These are phyloP conservation scores for Melipona quadrifasciata DNA, from an alignment of 1,140 invertebrate species.

Conservation along the genomic window DNA sequence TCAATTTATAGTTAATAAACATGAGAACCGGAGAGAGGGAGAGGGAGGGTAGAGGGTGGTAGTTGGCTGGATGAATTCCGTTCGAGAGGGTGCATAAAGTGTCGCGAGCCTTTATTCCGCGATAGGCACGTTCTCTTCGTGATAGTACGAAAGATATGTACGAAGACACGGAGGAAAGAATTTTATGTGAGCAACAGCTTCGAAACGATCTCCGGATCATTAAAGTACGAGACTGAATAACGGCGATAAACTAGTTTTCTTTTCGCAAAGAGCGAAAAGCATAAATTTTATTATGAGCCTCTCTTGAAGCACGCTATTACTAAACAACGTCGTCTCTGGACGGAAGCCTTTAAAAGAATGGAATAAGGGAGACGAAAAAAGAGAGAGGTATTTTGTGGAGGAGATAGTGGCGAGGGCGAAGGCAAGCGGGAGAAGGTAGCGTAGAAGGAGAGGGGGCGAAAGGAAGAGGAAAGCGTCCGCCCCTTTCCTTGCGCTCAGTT, in stretches of 20 bases:
- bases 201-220: not conserved
- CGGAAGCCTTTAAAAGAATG: conserved; percentile 54
- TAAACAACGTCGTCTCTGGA: conserved; percentile 49
- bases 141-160: conserved; percentile 3
- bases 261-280: not conserved
- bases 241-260: not conserved
- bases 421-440: conserved; percentile 7
- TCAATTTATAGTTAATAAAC: conserved; percentile 56
- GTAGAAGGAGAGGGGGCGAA: not conserved
- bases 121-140: not conserved
- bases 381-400: conserved; percentile 24
- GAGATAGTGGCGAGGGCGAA: conserved; percentile 15
- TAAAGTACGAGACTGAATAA: not conserved
- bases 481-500: conserved; percentile 51
- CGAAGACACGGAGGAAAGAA: not conserved
- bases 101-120: conserved; percentile 2
- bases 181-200: not conserved
- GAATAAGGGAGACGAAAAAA: conserved; percentile 31
- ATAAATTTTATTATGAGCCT: conserved; percentile 44
- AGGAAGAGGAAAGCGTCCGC: conserved; percentile 53
- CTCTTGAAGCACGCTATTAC: conserved; percentile 35
- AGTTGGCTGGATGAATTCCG: conserved; percentile 7
- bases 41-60: not conserved
- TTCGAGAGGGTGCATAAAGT: conserved; percentile 44
- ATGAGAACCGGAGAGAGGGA: not conserved